Evolutionary conservation across 2,888 invertebrate genomes (phyloP).

Genomic region (Arctia plantaginis): DNA sequence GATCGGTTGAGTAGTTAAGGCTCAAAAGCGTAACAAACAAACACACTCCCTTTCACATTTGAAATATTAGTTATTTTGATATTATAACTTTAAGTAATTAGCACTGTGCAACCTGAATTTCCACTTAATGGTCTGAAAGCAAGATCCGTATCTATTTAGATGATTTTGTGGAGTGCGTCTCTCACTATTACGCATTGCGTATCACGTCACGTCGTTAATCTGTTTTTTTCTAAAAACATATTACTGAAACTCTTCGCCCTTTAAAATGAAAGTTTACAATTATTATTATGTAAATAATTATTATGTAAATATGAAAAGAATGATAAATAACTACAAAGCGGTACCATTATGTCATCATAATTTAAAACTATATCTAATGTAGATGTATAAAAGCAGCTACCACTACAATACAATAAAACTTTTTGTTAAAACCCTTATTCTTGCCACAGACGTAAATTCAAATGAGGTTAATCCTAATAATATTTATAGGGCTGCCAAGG

Average conservation of each 20-base stretch:
- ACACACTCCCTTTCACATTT: not conserved
- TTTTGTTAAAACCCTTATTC: conserved; percentile 21
- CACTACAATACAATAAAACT: conserved; percentile 22
- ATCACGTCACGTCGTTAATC: no score
- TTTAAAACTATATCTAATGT: not conserved
- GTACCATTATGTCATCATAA: not conserved
- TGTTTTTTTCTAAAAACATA: no score
- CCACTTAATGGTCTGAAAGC: no score
- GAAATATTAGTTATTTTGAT: not conserved
- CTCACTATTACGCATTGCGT: no score
- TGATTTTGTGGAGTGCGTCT: no score
- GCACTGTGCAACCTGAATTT: not conserved
- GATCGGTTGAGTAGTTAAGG: not conserved
- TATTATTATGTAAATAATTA: not conserved
- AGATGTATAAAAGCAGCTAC: not conserved
- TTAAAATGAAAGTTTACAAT: not conserved
- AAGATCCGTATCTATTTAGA: no score
- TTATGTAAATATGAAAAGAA: no score
- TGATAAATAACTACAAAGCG: no score
- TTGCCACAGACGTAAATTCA: conserved; percentile 38
- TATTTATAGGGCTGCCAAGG: conserved; percentile 52
- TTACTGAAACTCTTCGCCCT: not conserved
- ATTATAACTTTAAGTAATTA: not conserved
- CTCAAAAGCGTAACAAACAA: not conserved
- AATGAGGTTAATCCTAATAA: conserved; percentile 54